Base-by-base conservation (phyloP, 1,140 invertebrate genomes). In the Sycobia sp. region DNA sequence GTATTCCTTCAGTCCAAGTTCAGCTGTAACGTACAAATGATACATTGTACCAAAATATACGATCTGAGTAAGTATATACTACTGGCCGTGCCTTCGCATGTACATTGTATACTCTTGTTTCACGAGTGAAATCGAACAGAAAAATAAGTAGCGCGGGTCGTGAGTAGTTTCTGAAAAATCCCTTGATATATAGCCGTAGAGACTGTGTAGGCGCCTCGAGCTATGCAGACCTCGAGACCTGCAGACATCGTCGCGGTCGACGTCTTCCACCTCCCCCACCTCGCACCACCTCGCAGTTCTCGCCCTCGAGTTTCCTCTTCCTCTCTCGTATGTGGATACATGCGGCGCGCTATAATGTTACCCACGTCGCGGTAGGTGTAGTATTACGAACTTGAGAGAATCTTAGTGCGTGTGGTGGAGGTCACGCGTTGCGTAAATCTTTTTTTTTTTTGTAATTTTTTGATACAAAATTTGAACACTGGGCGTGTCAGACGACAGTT, bases 91-190 rank as follows among this genome's bases (percentile, higher is more conserved):
- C n/a, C n/a, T n/a, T n/a, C n/a, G n/a, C n/a, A n/a, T n/a, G n/a
- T n/a, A n/a, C n/a, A n/a, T n/a, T n/a, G n/a, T n/a, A n/a, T n/a
- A n/a, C n/a, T n/a, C n/a, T n/a, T n/a, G n/a, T n/a, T n/a, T n/a
- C n/a, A n/a, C n/a, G 36, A 36, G n/a, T 20, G n/a, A 38, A 27
- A 39, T 25, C 51, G 41, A 16, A 41, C 32, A 25, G 27, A 34
- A 32, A 20, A 59, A 41, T 13, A 16, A 22, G 34, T 39, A 11
- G 34, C n/a, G 25, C 18, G 14, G 29, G 9, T 53, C 50, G 59
- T 61, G 50, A 61, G 50, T 62, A n/a, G 32, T 27, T 55, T 55
- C n/a, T 47, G 51, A 32, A 62, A 55, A 47, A 62, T n/a, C 60
- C 27, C 27, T 47, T n/a, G n/a, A n/a, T n/a, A n/a, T n/a, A n/a